phyloP scores from a whole-genome alignment of 2,888 invertebrate genomes.

The Andricus quercusramuli region DNA sequence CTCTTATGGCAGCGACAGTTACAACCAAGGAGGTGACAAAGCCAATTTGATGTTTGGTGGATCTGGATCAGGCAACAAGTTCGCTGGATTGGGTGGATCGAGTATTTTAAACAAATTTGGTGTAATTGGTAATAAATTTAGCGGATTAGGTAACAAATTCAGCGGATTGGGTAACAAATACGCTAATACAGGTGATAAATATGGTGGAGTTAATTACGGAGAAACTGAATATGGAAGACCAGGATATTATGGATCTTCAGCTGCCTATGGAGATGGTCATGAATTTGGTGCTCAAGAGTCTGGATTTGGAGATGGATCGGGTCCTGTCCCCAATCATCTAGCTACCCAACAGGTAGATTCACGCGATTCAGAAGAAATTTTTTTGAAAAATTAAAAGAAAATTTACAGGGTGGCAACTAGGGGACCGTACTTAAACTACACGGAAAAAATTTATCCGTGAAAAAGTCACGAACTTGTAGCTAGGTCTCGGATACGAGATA shows the following conservation, averaged over 20 bases:
- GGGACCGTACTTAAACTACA: too few species aligned
- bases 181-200: neutral
- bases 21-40: neutral
- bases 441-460: too few species aligned
- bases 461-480: too few species aligned
- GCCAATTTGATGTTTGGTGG: conserved; percentile 11
- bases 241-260: neutral
- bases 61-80: neutral
- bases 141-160: conserved; percentile 9
- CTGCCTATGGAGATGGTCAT: neutral
- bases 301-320: conserved; percentile 1
- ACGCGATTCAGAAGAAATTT: too few species aligned
- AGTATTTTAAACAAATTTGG: conserved; percentile 6
- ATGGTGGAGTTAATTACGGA: conserved; percentile 16
- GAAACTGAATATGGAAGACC: conserved; percentile 32
- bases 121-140: conserved; percentile 2
- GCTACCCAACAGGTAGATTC: conserved; percentile 30
- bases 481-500: too few species aligned
- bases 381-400: too few species aligned
- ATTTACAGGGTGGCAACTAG: too few species aligned
- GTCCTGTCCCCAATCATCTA: neutral
- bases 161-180: conserved; percentile 6
- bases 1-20: neutral
- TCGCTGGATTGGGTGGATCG: neutral
- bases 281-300: conserved; percentile 17